phyloP scores from a whole-genome alignment of 2,113 vertebrate genomes.

The Eublepharis macularius region DNA sequence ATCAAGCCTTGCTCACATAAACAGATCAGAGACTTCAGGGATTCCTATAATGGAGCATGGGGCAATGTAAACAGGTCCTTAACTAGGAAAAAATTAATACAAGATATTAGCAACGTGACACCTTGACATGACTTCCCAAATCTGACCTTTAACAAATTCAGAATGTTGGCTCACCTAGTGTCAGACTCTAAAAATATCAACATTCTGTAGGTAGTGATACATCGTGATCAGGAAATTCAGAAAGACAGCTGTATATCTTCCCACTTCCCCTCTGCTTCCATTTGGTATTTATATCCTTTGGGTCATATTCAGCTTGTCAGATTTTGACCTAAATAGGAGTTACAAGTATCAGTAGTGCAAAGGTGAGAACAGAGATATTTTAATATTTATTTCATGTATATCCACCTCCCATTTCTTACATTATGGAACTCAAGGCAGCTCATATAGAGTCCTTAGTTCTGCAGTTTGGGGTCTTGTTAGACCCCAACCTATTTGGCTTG shows the following conservation, averaged over 20 bases:
- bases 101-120: neutral
- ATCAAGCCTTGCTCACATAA: neutral
- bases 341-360: neutral
- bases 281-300: neutral
- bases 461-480: no score
- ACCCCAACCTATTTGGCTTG: no score
- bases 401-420: no score
- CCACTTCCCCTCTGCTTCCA: neutral
- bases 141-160: neutral
- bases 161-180: neutral
- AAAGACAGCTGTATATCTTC: neutral
- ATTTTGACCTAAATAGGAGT: neutral
- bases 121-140: neutral
- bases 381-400: no score
- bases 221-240: neutral
- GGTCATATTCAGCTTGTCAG: neutral
- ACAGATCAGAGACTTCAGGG: neutral
- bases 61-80: neutral
- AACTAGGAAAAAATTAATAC: neutral
- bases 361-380: neutral
- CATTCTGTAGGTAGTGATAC: neutral
- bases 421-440: no score
- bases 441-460: no score
- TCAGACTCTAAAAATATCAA: constrained; percentile 1
- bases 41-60: neutral